Base-by-base conservation (phyloP, 2,797 vertebrate species). In the Labroides dimidiatus region DNA sequence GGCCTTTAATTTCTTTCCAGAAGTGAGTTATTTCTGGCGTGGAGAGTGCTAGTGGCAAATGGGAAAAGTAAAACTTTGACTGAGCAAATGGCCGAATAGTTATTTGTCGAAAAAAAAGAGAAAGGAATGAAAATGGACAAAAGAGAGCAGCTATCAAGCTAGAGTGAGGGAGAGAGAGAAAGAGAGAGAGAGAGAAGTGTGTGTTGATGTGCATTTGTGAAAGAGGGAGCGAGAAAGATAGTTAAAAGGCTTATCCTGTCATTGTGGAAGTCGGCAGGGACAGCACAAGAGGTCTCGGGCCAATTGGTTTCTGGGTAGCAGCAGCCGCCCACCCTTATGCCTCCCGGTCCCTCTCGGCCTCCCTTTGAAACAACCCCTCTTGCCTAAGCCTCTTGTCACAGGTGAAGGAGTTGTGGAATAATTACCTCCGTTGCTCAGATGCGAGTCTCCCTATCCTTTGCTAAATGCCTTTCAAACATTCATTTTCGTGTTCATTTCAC, bases 361-460 rank as follows among this genome's bases (percentile, higher is more conserved):
- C 69, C 65, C 53, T 69, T 68, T 78, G 64, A 84, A 83, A 73
- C 76, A 41, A 59, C 30, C 76, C 66, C 48, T 57, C 57, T 69
- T 41, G 60, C 78, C 81, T 86, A 86, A 88, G 81, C 86, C 88
- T 85, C 88, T 90, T 90, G 89, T 94, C 92, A 91, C 89, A 93
- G 91, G 91, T 93, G 92, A 92, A 90, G 85, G 84, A 91, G 85
- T 88, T 66, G 63, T 20, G 56, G 84, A 92, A 92, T 93, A 93
- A 94, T 93, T 91, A 93, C 89, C 78, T 92, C 82, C 45, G 82
- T 78, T 87, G 84, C 83, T 72, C 74, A 67, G 77, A 84, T 62
- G 68, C 75, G 13, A 27, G 0, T 52, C 49, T 19, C 52, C 20
- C 54, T 36, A 53, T 58, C 64, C 53, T 61, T 62, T 1, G 44